These are phyloP conservation scores for Berghia stephanieae DNA, from an alignment of 1,140 invertebrate species.

Conservation along the genomic window DNA sequence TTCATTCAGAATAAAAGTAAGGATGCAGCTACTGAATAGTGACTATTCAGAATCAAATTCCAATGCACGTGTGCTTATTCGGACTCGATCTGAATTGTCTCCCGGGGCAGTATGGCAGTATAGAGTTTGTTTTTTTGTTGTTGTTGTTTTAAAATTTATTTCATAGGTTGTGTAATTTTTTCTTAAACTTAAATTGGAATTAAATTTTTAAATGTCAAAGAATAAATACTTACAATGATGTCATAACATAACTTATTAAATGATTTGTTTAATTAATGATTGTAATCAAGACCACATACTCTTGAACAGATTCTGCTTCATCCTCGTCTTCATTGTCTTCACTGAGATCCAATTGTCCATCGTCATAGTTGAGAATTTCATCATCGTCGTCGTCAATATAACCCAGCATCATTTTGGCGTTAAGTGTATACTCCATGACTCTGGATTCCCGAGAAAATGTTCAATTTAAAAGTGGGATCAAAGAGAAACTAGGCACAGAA, in stretches of 20 bases:
- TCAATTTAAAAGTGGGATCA: background rate
- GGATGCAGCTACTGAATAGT: no score
- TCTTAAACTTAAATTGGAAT: background rate
- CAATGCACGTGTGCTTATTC: no score
- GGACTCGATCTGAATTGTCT: no score
- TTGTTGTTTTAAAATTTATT: no score
- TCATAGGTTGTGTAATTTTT: no score
- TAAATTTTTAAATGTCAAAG: background rate
- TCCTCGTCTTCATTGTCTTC: conserved; percentile 38
- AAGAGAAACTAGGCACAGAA: no score
- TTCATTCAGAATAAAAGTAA: no score
- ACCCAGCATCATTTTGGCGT: conserved; percentile 29
- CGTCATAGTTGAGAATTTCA: conserved; percentile 45
- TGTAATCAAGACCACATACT: conserved; percentile 27
- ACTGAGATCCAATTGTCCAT: conserved; percentile 41
- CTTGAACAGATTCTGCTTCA: conserved; percentile 35
- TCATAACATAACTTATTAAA: background rate
- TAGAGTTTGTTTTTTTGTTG: no score
- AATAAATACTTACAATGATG: background rate
- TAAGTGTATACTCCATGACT: conserved; percentile 25
- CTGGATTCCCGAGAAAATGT: background rate
- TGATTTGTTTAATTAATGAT: background rate
- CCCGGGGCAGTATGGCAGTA: no score
- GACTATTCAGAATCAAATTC: no score
- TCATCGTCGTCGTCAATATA: conserved; percentile 45